Evolutionary conservation across 2,888 invertebrate species (phyloP).

Genomic region (Eupithecia tripunctaria): DNA sequence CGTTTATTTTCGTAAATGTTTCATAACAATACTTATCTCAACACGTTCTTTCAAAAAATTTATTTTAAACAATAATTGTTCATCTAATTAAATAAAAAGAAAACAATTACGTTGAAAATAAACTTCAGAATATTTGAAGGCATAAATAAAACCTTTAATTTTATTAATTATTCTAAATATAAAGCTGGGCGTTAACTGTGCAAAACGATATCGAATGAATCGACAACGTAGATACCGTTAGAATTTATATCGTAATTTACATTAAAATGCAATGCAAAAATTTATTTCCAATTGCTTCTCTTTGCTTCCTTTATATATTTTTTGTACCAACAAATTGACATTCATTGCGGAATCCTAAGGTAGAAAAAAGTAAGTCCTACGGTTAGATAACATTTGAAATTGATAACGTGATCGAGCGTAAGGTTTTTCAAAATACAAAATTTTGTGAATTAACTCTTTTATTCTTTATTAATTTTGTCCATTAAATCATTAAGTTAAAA

Average conservation of each 20-base stretch:
- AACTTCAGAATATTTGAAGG: not conserved
- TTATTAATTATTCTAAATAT: not conserved
- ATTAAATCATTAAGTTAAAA: not conserved
- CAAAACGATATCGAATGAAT: not conserved
- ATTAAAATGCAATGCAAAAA: no score
- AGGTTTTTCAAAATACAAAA: no score
- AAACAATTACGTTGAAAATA: not conserved
- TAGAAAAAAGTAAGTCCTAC: not conserved
- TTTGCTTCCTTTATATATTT: no score
- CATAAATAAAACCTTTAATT: not conserved
- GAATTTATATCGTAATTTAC: no score
- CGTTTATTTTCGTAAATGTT: constrained; percentile 41
- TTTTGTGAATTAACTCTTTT: no score
- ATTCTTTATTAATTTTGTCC: no score
- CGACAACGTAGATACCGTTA: no score
- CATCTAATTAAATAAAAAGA: not conserved
- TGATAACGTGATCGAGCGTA: not conserved
- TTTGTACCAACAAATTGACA: not conserved
- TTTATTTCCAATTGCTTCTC: no score
- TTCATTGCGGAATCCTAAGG: not conserved
- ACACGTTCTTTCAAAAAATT: not conserved
- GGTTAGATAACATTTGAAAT: not conserved
- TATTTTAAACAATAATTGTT: not conserved
- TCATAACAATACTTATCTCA: not conserved
- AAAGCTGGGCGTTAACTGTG: not conserved